These are phyloP conservation scores for Periophthalmus modestus DNA, from an alignment of 2,113 vertebrate species.

Conservation along the genomic window DNA sequence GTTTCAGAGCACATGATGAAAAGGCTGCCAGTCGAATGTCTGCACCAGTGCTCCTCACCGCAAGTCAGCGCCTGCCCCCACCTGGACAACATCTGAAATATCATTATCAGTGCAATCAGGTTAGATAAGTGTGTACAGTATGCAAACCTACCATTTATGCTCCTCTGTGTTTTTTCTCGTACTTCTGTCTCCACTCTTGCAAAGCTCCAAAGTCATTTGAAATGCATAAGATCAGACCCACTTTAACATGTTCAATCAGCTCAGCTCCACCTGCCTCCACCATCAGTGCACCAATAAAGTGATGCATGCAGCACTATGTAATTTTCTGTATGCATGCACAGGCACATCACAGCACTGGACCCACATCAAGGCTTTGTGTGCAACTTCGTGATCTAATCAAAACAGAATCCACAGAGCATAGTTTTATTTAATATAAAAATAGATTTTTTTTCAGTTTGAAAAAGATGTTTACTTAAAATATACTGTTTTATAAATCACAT, in stretches of 20 bases:
- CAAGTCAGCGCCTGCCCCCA: conserved; percentile 5
- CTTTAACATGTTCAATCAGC: conserved; percentile 39
- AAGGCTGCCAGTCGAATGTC: conserved; percentile 36
- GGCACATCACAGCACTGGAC: not conserved
- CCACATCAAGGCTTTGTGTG: conserved; percentile 6
- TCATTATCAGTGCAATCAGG: conserved; percentile 1
- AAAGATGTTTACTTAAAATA: not conserved
- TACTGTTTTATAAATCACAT: not conserved
- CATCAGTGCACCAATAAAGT: conserved; percentile 16
- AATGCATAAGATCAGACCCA: conserved; percentile 51
- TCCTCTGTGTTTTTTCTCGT: conserved; percentile 17
- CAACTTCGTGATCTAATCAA: conserved; percentile 17
- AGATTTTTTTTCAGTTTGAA: not conserved
- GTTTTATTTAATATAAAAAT: not conserved
- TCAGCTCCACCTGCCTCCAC: conserved; percentile 18
- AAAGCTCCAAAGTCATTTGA: conserved; percentile 43
- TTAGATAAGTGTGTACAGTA: not conserved
- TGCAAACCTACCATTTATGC: conserved; percentile 11
- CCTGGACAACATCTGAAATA: conserved; percentile 11
- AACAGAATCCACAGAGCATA: too few relatives aligned
- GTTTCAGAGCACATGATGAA: conserved; percentile 36
- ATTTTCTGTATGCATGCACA: conserved; percentile 18
- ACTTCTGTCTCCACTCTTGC: not conserved
- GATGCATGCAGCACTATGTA: conserved; percentile 21
- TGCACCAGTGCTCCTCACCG: conserved; percentile 21